Base-by-base conservation (phyloP, 2,797 vertebrate species). In the Balearica regulorum region DNA sequence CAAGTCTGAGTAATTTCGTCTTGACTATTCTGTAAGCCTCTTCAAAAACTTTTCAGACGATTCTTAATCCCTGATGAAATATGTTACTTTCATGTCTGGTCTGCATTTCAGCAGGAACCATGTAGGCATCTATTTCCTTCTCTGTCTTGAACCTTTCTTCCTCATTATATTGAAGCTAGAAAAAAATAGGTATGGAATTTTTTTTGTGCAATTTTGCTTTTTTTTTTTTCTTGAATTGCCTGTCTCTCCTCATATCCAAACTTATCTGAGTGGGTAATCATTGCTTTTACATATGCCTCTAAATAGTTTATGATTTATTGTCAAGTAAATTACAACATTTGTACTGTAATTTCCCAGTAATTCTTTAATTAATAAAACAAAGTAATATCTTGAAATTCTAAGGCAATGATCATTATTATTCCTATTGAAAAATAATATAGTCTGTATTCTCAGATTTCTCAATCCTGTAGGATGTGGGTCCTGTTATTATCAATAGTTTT, bases 401-500 rank as follows among this genome's bases (percentile, higher is more conserved):
- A 44, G 18, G 46, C 7, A 87, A 68, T 33, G 18, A 13, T 43
- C 5, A n/a, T 11, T 43, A 10, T 68, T 46, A 64, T 61, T 90
- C 7, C 9, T 35, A 33, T 14, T 37, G 28, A 78, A 78, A 86
- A 83, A 60, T 16, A 79, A 26, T 15, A 6, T 39, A 9, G 6
- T 13, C 58, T 72, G 16, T n/a, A 41, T 29, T 60, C 14, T 35
- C 46, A 81, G 46, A 43, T 81, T 62, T 92, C 15, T 81, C 8
- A 65, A 0, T 68, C 24, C 12, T 46, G 1, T 44, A 6, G 3
- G 3, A 77, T 62, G 17, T 35, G 9, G 3, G 1, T 89, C 2
- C 31, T 70, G 13, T 22, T 84, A 44, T 48, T 68, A 60, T 19
- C 16, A 75, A 22, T 48, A 64, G 4, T 26, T 83, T 70, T 71